Evolutionary conservation across 2,888 invertebrate genomes (phyloP), one percentile per base, ranked within the genome.

Genomic region (Ectropis crepuscularia): DNA sequence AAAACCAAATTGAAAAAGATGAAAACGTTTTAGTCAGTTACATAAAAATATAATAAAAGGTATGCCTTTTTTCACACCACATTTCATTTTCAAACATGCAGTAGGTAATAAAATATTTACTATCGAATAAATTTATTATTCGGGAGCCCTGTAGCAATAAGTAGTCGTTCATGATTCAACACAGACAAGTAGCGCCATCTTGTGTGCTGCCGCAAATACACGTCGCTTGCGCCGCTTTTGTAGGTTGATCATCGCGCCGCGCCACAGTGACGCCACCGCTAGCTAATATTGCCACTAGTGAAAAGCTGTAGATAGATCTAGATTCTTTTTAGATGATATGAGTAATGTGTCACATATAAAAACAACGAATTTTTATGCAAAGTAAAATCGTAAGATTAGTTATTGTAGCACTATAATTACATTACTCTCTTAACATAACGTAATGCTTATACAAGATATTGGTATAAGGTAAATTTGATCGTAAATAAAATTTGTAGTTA

Each of bases 221-320:
- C 61, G 47, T 43, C 79, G 84, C 77, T 75, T 76, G 76, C 71
- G 74, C 72, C 68, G 67, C 68, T 79, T 28, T 81, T 77, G 78
- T 77, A 79, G 16, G 47, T 54, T 54, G 43, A 47, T 39, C 39
- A n/a, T n/a, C 47, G 39, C 78, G 77, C 68, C 77, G 72, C 74
- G 71, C 61, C 68, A 72, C 76, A 74, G 49, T 53, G 57, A 65
- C 61, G 51, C 61, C 55, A 57, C 49, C 36, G 70, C 61, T 73
- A 8, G 49, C 47, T 39, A 47, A 47, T 39, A 39, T 47, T 55
- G 55, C 55, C 55, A 55, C 5, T 6, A 28, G 39, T 6, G 46
- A 2, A 10, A 8, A 4, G 5, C 2, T 36, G 1, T 0, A 12
- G 12, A 12, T 46, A 38, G 6, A 39, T 38, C 16, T 55, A 16